Evolutionary conservation across 2,113 vertebrate genomes (phyloP).

Genomic region (Hippopotamus amphibius): DNA sequence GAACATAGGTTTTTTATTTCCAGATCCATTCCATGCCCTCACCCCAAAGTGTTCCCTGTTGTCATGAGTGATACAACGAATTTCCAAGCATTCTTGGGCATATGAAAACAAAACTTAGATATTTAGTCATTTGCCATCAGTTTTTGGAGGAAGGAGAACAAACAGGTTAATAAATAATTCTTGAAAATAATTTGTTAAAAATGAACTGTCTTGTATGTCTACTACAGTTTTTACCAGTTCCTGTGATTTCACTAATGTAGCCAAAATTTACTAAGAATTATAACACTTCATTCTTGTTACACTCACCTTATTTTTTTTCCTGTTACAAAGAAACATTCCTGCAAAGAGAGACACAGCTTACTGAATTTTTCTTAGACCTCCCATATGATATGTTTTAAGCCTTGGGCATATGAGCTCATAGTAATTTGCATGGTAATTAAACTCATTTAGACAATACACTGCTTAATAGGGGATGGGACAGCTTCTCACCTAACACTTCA

Average conservation of each 20-base stretch:
- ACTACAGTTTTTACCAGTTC: not conserved
- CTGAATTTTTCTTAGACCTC: slow-evolving; percentile 62
- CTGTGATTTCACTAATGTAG: not conserved
- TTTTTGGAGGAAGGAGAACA: not conserved
- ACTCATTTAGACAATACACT: slow-evolving; percentile 73
- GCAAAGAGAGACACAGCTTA: not conserved
- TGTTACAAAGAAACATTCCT: slow-evolving; percentile 6
- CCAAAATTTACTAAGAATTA: not conserved
- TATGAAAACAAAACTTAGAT: not conserved
- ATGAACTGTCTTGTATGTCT: not conserved
- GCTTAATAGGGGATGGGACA: slow-evolving; percentile 67
- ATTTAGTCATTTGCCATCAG: not conserved
- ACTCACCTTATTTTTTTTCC: not conserved
- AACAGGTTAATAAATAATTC: not conserved
- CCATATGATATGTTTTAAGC: slow-evolving; percentile 60
- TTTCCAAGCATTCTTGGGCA: not conserved
- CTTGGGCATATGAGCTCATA: slow-evolving; percentile 44
- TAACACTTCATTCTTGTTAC: not conserved
- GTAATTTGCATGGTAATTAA: slow-evolving; percentile 80
- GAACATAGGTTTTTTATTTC: not conserved
- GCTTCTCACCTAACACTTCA: slow-evolving; percentile 69
- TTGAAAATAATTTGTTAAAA: slow-evolving; percentile 28
- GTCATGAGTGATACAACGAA: not conserved
- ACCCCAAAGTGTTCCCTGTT: not conserved
- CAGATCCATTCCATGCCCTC: not conserved